These are phyloP conservation scores for Apis laboriosa DNA, from an alignment of 1,140 invertebrate genomes.

Conservation along the genomic window DNA sequence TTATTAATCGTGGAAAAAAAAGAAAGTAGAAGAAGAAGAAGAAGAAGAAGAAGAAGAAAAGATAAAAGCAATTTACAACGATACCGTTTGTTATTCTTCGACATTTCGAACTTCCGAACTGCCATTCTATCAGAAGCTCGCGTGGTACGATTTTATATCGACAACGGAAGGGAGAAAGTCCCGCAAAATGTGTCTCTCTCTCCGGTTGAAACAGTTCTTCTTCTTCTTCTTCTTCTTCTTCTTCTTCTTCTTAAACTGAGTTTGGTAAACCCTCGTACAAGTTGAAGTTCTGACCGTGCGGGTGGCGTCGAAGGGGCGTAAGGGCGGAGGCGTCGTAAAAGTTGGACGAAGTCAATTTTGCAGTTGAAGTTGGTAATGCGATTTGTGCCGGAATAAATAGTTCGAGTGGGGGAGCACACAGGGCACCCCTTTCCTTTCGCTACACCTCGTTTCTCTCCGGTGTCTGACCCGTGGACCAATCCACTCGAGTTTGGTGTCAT, in stretches of 20 bases:
- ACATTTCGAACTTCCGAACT: slow-evolving; percentile 69
- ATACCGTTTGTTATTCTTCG: slow-evolving; percentile 64
- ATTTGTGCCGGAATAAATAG: slow-evolving; percentile 81
- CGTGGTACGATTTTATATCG: slow-evolving; percentile 74
- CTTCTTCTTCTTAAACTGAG: slow-evolving; percentile 79
- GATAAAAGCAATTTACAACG: slow-evolving; percentile 42
- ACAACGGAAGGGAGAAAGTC: slow-evolving; percentile 63
- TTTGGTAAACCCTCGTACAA: slow-evolving; percentile 80
- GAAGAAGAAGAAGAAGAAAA: slow-evolving; percentile 21
- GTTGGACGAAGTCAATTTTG: slow-evolving; percentile 80
- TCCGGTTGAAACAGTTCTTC: slow-evolving; percentile 76
- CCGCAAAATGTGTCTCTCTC: slow-evolving; percentile 70
- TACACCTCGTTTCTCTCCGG: slow-evolving; percentile 50
- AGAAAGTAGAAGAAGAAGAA: neutral
- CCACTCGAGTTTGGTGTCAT: slow-evolving; percentile 61
- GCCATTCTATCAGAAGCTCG: slow-evolving; percentile 66
- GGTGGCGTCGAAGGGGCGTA: slow-evolving; percentile 69
- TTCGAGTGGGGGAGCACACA: slow-evolving; percentile 62
- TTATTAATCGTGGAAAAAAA: slow-evolving; percentile 20
- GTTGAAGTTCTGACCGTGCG: slow-evolving; percentile 77
- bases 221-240: slow-evolving; percentile 78
- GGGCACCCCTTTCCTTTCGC: slow-evolving; percentile 42
- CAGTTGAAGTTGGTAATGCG: slow-evolving; percentile 81
- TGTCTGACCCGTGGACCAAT: slow-evolving; percentile 57
- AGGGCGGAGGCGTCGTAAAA: slow-evolving; percentile 78